phyloP scores from a whole-genome alignment of 2,888 invertebrate species.

The Torymus texanus region DNA sequence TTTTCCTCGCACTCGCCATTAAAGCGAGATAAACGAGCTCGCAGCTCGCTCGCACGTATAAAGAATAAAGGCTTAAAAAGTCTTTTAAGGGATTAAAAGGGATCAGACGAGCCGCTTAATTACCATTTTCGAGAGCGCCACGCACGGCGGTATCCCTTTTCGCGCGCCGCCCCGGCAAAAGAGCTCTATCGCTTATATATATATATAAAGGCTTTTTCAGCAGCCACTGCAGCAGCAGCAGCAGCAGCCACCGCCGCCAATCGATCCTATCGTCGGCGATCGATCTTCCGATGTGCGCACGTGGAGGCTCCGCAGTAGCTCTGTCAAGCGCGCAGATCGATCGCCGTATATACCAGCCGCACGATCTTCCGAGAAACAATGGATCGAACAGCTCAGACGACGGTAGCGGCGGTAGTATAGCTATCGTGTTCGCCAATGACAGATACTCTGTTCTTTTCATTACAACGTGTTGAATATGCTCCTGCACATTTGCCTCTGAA shows the following conservation, averaged over 20 bases:
- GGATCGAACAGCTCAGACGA: constrained; percentile 58
- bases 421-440: constrained; percentile 35
- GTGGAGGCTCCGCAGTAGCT: constrained; percentile 61
- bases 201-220: constrained; percentile 35
- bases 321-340: constrained; percentile 70
- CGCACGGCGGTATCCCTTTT: constrained; percentile 1
- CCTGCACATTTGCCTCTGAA: not conserved
- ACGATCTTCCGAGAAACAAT: constrained; percentile 53
- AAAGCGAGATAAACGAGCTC: constrained; percentile 28
- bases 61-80: constrained; percentile 51
- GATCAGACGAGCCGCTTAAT: constrained; percentile 56
- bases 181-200: constrained; percentile 39
- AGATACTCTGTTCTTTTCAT: constrained; percentile 32
- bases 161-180: constrained; percentile 25
- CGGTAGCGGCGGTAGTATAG: constrained; percentile 17
- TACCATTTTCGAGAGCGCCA: constrained; percentile 53
- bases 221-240: constrained; percentile 25
- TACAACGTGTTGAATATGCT: not conserved
- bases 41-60: not conserved
- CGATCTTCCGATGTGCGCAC: constrained; percentile 66
- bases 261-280: constrained; percentile 73
- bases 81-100: constrained; percentile 53
- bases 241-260: constrained; percentile 55
- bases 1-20: constrained; percentile 24
- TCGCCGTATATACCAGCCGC: constrained; percentile 51